These are phyloP conservation scores for Astyanax mexicanus DNA, from an alignment of 2,797 vertebrate genomes.

Conservation along the genomic window DNA sequence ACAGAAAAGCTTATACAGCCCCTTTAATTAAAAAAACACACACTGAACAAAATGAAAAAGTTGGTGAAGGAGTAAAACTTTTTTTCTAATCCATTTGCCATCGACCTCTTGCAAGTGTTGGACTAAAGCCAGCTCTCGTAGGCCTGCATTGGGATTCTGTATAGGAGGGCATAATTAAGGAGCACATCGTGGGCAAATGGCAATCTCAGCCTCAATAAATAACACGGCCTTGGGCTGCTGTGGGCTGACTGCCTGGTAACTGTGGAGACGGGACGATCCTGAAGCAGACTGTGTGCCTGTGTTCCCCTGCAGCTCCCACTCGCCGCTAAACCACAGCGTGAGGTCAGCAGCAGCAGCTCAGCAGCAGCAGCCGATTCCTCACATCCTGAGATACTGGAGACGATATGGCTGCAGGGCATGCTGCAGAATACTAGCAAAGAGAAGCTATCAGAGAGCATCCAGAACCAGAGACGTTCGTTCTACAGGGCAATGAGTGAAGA, in stretches of 20 bases:
- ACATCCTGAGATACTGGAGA: constrained; percentile 55
- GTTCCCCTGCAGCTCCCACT: constrained; percentile 56
- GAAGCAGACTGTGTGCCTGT: constrained; percentile 7
- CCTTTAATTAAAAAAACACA: no score
- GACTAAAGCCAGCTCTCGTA: constrained; percentile 6
- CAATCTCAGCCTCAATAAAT: constrained; percentile 49
- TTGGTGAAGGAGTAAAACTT: background rate
- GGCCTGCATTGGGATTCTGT: constrained; percentile 13
- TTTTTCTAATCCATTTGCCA: background rate
- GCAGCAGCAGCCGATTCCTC: constrained; percentile 60
- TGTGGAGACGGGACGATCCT: constrained; percentile 42
- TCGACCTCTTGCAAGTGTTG: constrained; percentile 3
- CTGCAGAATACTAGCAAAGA: constrained; percentile 60
- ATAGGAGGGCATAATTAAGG: constrained; percentile 44
- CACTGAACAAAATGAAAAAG: background rate
- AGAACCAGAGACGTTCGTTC: background rate
- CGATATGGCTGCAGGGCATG: constrained; percentile 53
- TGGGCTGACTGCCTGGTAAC: constrained; percentile 39
- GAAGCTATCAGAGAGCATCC: background rate
- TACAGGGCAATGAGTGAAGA: constrained; percentile 7
- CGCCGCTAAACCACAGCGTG: constrained; percentile 63
- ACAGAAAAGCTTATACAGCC: no score
- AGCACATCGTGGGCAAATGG: constrained; percentile 33
- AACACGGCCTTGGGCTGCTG: constrained; percentile 42
- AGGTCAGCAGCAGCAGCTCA: constrained; percentile 66